Evolutionary conservation across 2,888 invertebrate species (phyloP).

Genomic region (Meghimatium bilineatum): DNA sequence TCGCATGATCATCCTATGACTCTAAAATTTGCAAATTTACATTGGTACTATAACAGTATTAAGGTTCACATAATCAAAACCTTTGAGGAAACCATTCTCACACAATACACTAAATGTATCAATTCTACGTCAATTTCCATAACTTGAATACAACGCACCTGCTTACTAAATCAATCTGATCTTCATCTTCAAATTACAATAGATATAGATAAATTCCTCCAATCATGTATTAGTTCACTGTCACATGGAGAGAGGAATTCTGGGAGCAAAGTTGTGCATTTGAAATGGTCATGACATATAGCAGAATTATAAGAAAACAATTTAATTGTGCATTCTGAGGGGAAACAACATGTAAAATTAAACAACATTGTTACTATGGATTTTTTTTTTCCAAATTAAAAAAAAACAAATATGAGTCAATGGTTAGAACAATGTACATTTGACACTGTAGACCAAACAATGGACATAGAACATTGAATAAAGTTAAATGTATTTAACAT

Average conservation of each 20-base stretch:
- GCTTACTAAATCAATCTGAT: too few relatives aligned
- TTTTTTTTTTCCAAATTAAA: too few relatives aligned
- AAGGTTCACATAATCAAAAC: too few relatives aligned
- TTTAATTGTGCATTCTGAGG: not conserved
- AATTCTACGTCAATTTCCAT: too few relatives aligned
- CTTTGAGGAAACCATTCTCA: too few relatives aligned
- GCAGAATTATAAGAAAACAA: not conserved
- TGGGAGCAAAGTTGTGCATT: not conserved
- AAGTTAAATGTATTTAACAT: not conserved
- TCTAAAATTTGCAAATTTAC: too few relatives aligned
- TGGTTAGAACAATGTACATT: not conserved
- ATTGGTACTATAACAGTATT: too few relatives aligned
- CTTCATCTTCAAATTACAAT: not conserved
- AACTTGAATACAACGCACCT: too few relatives aligned
- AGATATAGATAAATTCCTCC: not conserved
- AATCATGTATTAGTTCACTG: too few relatives aligned
- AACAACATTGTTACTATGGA: not conserved
- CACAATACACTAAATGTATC: too few relatives aligned
- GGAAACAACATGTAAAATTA: not conserved
- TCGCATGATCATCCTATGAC: too few relatives aligned
- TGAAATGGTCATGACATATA: not conserved
- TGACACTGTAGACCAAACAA: not conserved
- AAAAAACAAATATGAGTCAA: not conserved
- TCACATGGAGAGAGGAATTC: not conserved
- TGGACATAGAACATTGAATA: slow-evolving; percentile 8